Conservation (phyloP, 2,797 vertebrate species). For the Takifugu rubripes region DNA sequence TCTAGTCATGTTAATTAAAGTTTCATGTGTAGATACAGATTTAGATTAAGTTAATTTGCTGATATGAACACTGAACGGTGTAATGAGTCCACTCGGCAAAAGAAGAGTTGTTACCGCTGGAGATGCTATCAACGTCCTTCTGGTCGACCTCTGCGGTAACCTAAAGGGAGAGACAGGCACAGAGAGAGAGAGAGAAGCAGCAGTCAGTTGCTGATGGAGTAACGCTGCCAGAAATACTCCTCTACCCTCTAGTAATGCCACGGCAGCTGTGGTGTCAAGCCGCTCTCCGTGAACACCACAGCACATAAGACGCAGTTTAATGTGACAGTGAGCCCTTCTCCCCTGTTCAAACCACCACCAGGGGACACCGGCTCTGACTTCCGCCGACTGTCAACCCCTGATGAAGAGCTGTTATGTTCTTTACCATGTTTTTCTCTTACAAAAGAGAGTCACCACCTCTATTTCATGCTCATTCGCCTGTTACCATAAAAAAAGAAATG, state of each 20-base stretch:
- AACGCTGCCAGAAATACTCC: conserved; percentile 43
- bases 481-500: too few species aligned
- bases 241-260: conserved; percentile 58
- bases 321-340: conserved; percentile 62
- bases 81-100: conserved; percentile 8
- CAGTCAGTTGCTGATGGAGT: conserved; percentile 49
- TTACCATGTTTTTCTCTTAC: too few species aligned
- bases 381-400: conserved; percentile 42
- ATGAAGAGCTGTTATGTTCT: conserved; percentile 44
- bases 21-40: too few species aligned
- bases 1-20: not conserved
- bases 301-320: conserved; percentile 52
- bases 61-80: not conserved
- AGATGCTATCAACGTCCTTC: conserved; percentile 54
- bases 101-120: conserved; percentile 62
- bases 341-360: conserved; percentile 53
- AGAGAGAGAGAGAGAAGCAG: conserved; percentile 37
- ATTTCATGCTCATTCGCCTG: too few species aligned
- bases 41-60: too few species aligned
- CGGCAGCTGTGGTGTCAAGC: conserved; percentile 63
- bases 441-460: too few species aligned
- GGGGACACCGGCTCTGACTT: conserved; percentile 59
- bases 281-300: conserved; percentile 41
- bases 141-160: conserved; percentile 70
- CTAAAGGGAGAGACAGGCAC: conserved; percentile 53